phyloP scores from a whole-genome alignment of 2,888 invertebrate genomes.

The Torymus texanus region DNA sequence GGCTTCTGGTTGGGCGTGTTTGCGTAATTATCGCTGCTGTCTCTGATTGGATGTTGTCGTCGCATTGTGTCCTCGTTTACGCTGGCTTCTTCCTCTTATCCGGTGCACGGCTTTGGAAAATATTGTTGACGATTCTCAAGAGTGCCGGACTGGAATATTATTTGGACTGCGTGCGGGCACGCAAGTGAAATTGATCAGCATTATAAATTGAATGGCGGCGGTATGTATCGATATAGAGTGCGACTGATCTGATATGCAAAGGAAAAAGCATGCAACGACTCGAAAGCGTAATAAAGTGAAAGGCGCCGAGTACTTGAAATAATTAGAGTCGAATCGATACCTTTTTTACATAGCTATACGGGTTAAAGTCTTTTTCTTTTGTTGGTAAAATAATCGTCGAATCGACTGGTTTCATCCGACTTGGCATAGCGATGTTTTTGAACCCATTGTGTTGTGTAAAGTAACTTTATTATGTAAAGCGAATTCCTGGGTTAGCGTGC shows the following conservation, averaged over 20 bases:
- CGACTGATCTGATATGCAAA: background rate
- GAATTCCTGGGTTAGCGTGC: slow-evolving; percentile 3
- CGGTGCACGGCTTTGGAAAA: background rate
- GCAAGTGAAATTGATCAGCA: background rate
- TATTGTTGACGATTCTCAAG: slow-evolving; percentile 6
- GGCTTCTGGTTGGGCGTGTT: slow-evolving; percentile 13
- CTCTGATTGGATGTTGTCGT: background rate
- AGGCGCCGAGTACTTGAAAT: background rate
- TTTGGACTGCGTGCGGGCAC: too few species aligned
- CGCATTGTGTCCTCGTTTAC: too few species aligned
- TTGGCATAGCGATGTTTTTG: slow-evolving; percentile 11
- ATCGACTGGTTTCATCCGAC: slow-evolving; percentile 18
- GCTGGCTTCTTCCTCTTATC: too few species aligned
- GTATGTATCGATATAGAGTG: background rate
- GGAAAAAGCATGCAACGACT: background rate
- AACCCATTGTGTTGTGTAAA: slow-evolving; percentile 35
- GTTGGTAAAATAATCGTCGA: background rate
- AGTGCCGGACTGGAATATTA: too few species aligned
- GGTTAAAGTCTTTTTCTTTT: background rate
- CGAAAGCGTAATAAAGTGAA: slow-evolving; percentile 15
- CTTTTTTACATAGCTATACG: background rate
- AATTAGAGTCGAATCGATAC: slow-evolving; percentile 4
- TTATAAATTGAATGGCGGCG: background rate
- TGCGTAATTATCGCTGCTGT: too few species aligned
- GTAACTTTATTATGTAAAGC: slow-evolving; percentile 25